A percentile compares a stretch with the other conserved stretches of the same genome.
Conservation (phyloP, 2,888 invertebrate genomes). For the Tryphoninae sp. region DNA sequence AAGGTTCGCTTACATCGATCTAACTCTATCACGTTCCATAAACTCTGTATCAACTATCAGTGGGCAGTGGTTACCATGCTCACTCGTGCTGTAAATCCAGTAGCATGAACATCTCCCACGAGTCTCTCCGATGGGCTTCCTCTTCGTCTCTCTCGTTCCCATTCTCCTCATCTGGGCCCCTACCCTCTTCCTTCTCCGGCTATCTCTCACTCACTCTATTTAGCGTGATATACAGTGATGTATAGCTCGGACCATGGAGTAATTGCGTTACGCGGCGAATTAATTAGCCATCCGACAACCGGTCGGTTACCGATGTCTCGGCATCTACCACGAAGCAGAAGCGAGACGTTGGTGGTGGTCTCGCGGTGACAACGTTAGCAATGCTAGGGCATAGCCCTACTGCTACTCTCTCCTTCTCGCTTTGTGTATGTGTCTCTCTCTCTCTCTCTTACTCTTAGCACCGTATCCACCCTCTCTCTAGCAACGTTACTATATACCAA, state of each 20-base stretch:
- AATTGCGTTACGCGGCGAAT: slow-evolving; percentile 77
- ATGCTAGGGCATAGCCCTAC: slow-evolving; percentile 33
- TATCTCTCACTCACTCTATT: slow-evolving; percentile 1
- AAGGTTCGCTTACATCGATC: slow-evolving; percentile 62
- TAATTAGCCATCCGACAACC: slow-evolving; percentile 75
- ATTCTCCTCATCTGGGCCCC: background rate
- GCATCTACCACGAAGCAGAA: slow-evolving; percentile 54
- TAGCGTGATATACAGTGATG: slow-evolving; percentile 34
- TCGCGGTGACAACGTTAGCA: slow-evolving; percentile 62
- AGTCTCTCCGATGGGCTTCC: slow-evolving; percentile 35
- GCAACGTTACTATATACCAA: background rate
- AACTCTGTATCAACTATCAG: slow-evolving; percentile 32
- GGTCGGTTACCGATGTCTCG: slow-evolving; percentile 67
- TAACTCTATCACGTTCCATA: slow-evolving; percentile 35
- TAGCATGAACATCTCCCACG: slow-evolving; percentile 55
- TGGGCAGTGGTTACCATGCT: slow-evolving; percentile 35
- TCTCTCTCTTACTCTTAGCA: background rate
- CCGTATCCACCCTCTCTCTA: background rate
- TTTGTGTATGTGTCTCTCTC: background rate
- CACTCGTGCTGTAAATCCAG: slow-evolving; percentile 51
- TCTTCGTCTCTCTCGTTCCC: background rate
- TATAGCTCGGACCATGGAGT: slow-evolving; percentile 62
- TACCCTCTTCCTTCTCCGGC: slow-evolving; percentile 8
- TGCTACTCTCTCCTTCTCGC: slow-evolving; percentile 7
- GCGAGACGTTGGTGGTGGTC: slow-evolving; percentile 58